phyloP scores from a whole-genome alignment of 2,797 vertebrate species.

The Enteromius paludinosus region DNA sequence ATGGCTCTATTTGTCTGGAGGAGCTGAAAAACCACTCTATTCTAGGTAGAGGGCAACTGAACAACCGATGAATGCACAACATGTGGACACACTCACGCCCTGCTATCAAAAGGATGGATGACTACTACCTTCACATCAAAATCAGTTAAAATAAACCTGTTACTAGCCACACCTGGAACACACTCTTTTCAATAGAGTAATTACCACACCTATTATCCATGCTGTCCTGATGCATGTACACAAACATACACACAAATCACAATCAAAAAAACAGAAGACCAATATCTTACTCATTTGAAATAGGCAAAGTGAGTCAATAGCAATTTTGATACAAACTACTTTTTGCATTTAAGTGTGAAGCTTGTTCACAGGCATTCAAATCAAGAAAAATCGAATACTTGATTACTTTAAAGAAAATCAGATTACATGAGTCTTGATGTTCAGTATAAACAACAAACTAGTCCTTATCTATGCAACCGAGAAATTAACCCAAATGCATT shows the following conservation, averaged over 20 bases:
- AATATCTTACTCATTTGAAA: not conserved
- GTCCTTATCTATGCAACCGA: not conserved
- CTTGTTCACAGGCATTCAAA: not conserved
- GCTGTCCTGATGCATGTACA: constrained; percentile 9
- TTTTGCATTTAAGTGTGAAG: not conserved
- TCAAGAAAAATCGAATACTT: not conserved
- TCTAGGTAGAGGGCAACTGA: constrained; percentile 38
- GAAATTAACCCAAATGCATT: not conserved
- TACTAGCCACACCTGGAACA: constrained; percentile 47
- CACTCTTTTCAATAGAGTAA: constrained; percentile 24
- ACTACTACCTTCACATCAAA: constrained; percentile 20
- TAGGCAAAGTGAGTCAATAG: not conserved
- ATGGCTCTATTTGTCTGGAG: constrained; percentile 39
- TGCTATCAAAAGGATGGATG: not conserved
- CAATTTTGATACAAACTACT: not conserved
- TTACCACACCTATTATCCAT: constrained; percentile 34
- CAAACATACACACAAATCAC: constrained; percentile 12
- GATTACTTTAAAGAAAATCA: not conserved
- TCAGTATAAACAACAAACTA: not conserved
- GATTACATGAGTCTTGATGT: not conserved
- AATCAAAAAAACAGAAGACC: not conserved
- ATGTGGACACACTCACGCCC: constrained; percentile 51
- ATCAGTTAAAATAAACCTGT: constrained; percentile 40
- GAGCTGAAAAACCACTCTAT: constrained; percentile 44
- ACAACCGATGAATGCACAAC: constrained; percentile 43